Percentiles rank a stretch among this genome's conserved stretches.
These are phyloP conservation scores for human (Homo sapiens) DNA, from an alignment of 2,113 vertebrate genomes.

Conservation along the genomic window DNA sequence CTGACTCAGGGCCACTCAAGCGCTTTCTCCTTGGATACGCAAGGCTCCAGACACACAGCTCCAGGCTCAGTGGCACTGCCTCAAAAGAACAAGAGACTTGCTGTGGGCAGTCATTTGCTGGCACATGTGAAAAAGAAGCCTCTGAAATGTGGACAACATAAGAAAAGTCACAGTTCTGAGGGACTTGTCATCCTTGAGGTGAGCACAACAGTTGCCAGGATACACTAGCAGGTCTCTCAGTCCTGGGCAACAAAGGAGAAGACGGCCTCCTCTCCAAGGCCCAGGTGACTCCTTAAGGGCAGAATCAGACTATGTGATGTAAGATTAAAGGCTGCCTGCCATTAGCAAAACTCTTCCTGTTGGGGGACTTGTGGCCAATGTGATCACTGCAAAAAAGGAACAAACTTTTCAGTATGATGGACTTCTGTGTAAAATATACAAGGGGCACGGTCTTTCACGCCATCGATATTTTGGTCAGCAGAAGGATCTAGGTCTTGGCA, in stretches of 20 bases:
- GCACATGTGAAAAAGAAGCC: fast-evolving
- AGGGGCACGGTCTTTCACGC: neutral
- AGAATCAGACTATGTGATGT: fast-evolving
- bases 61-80: neutral
- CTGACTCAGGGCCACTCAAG: neutral
- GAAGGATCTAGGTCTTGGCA: neutral
- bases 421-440: neutral
- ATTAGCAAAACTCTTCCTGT: neutral
- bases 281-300: neutral
- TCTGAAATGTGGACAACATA: neutral
- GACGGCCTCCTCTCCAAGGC: neutral
- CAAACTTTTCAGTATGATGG: neutral
- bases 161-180: neutral
- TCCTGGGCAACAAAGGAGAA: neutral
- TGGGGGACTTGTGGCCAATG: neutral
- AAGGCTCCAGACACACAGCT: neutral
- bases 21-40: neutral
- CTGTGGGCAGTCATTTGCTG: neutral
- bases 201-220: neutral
- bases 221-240: too few species aligned
- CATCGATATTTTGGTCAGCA: neutral
- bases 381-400: neutral
- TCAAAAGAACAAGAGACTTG: neutral
- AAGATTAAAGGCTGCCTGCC: fast-evolving
- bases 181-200: neutral